Evolutionary conservation across 2,888 invertebrate genomes (phyloP).

Genomic region (Ichneumoninae sp.): DNA sequence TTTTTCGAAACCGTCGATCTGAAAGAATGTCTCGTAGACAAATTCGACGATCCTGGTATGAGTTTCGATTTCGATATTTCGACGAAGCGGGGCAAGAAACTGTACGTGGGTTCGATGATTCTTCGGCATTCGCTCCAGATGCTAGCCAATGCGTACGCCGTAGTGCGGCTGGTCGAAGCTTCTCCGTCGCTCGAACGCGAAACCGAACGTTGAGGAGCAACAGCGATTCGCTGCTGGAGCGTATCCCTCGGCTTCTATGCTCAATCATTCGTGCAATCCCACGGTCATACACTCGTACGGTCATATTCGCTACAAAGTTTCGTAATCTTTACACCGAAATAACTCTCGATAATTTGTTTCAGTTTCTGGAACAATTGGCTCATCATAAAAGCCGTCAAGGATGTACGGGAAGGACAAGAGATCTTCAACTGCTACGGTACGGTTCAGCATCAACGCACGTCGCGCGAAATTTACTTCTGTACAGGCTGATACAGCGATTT

Average conservation of each 20-base stretch:
- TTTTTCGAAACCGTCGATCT: conserved; percentile 87
- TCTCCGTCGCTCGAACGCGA: conserved; percentile 63
- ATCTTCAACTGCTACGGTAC: conserved; percentile 94
- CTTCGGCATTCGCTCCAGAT: conserved; percentile 92
- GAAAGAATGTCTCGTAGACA: conserved; percentile 75
- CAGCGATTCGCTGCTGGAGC: conserved; percentile 91
- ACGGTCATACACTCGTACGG: conserved; percentile 64
- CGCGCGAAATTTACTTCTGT: not conserved
- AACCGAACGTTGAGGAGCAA: conserved; percentile 78
- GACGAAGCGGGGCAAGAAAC: conserved; percentile 73
- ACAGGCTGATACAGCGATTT: not conserved
- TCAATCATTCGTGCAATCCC: conserved; percentile 97
- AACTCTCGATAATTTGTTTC: conserved; percentile 72
- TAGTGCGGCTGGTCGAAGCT: conserved; percentile 82
- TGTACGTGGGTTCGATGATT: conserved; percentile 88
- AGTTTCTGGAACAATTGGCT: conserved; percentile 90
- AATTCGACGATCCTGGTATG: conserved; percentile 72
- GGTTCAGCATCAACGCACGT: conserved; percentile 26
- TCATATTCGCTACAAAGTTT: not conserved
- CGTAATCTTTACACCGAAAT: not conserved
- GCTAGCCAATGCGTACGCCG: conserved; percentile 91
- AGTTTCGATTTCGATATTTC: conserved; percentile 71
- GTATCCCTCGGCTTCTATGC: conserved; percentile 94
- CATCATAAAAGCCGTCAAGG: conserved; percentile 89
- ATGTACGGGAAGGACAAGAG: conserved; percentile 89